phyloP scores from a whole-genome alignment of 2,888 invertebrate genomes.

The Deroplatys truncata region DNA sequence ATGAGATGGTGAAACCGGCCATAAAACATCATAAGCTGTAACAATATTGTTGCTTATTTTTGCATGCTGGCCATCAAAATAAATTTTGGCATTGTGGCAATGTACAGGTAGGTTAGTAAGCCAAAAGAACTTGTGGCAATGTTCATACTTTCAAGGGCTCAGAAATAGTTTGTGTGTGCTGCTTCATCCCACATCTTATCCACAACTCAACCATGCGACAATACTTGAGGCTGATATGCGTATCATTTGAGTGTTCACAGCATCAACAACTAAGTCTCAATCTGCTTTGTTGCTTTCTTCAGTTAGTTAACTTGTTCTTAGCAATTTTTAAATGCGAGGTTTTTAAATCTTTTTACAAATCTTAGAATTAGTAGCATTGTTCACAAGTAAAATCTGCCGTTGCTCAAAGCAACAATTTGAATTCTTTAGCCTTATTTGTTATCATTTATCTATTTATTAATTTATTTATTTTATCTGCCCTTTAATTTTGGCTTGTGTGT shows the following conservation, averaged over 20 bases:
- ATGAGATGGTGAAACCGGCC: too few relatives aligned
- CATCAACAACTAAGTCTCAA: not conserved
- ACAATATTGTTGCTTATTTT: not conserved
- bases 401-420: not conserved
- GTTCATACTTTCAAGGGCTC: constrained; percentile 17
- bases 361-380: not conserved
- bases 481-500: not conserved
- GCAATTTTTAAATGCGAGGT: not conserved
- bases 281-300: not conserved
- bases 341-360: not conserved
- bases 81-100: not conserved
- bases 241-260: not conserved
- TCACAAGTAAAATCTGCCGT: not conserved
- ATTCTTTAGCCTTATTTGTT: not conserved
- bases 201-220: not conserved
- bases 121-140: not conserved
- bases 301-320: not conserved
- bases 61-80: not conserved
- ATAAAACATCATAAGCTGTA: not conserved
- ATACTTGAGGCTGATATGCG: not conserved
- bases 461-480: not conserved
- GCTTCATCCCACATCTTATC: not conserved
- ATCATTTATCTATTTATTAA: not conserved
- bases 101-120: not conserved
- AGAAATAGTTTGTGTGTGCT: constrained; percentile 8